Evolutionary conservation across 2,888 invertebrate species (phyloP).

Genomic region (Ischnus inquisitorius): DNA sequence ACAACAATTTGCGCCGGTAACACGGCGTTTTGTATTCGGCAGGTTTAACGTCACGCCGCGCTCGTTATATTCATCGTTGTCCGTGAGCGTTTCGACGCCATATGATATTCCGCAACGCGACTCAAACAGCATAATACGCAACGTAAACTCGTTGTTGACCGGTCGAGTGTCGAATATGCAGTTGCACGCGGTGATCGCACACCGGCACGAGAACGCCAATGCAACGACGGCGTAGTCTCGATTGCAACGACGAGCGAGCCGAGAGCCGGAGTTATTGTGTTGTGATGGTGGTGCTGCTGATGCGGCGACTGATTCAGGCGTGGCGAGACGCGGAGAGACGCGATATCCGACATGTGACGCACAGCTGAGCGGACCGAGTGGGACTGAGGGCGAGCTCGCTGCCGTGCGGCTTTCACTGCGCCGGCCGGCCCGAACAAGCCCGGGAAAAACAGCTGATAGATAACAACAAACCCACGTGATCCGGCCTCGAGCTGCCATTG

Average conservation of each 20-base stretch:
- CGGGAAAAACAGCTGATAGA: slow-evolving; percentile 88
- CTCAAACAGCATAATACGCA: slow-evolving; percentile 74
- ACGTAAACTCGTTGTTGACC: slow-evolving; percentile 32
- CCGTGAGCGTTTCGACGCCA: slow-evolving; percentile 42
- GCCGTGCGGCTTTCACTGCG: slow-evolving; percentile 83
- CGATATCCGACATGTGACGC: slow-evolving; percentile 80
- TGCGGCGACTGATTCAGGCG: slow-evolving; percentile 78
- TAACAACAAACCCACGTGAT: slow-evolving; percentile 91
- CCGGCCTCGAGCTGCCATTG: slow-evolving; percentile 84
- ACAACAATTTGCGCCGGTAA: slow-evolving; percentile 56
- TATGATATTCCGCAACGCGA: slow-evolving; percentile 75
- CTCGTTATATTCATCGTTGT: slow-evolving; percentile 58
- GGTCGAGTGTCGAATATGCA: slow-evolving; percentile 3
- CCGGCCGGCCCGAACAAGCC: slow-evolving; percentile 80
- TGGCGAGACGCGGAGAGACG: slow-evolving; percentile 80
- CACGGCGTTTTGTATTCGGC: slow-evolving; percentile 48
- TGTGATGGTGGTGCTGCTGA: slow-evolving; percentile 79
- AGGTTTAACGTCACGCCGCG: slow-evolving; percentile 62
- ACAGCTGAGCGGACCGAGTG: slow-evolving; percentile 83
- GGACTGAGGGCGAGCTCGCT: slow-evolving; percentile 76
- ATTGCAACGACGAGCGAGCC: slow-evolving; percentile 67
- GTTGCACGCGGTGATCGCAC: slow-evolving; percentile 66
- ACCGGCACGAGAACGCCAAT: slow-evolving; percentile 86
- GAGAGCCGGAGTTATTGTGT: slow-evolving; percentile 40
- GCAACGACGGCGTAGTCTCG: slow-evolving; percentile 87